Percentiles rank a stretch among this genome's conserved stretches.
These are phyloP conservation scores for Sebastes kiyomatsui DNA, from an alignment of 2,797 vertebrate species.

Conservation along the genomic window DNA sequence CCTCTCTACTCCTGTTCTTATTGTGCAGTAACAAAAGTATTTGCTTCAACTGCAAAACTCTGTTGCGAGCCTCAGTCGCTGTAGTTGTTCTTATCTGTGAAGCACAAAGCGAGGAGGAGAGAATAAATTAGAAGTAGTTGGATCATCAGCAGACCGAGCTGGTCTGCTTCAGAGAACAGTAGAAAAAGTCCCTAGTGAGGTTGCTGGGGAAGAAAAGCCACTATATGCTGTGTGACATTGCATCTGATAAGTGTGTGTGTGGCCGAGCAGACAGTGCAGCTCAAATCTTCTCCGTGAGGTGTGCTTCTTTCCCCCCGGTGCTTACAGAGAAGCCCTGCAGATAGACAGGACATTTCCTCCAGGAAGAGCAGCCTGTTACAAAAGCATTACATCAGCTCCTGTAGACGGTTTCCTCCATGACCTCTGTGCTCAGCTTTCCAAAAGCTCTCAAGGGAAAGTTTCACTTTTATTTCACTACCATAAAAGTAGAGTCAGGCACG, in stretches of 20 bases:
- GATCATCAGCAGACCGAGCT: background rate
- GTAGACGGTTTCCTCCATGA: background rate
- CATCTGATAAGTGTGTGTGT: too few relatives aligned
- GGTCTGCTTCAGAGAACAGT: background rate
- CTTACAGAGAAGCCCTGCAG: background rate
- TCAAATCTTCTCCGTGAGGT: background rate
- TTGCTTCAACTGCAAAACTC: background rate
- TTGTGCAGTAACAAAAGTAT: background rate
- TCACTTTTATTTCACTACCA: background rate
- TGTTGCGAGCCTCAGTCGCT: background rate
- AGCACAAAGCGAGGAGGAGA: background rate
- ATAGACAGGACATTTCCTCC: background rate
- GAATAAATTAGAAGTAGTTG: background rate
- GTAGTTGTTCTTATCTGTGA: background rate
- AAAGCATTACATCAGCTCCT: background rate
- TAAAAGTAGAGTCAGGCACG: background rate
- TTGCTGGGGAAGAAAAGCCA: too few relatives aligned
- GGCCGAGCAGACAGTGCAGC: background rate
- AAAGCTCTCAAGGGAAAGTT: background rate
- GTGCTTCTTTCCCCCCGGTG: background rate
- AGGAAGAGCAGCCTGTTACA: background rate
- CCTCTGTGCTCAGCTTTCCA: background rate
- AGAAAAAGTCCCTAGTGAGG: background rate
- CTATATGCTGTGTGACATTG: too few relatives aligned
- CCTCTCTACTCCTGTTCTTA: background rate